phyloP scores from a whole-genome alignment of 2,888 invertebrate genomes.

The Hedychridium roseum region DNA sequence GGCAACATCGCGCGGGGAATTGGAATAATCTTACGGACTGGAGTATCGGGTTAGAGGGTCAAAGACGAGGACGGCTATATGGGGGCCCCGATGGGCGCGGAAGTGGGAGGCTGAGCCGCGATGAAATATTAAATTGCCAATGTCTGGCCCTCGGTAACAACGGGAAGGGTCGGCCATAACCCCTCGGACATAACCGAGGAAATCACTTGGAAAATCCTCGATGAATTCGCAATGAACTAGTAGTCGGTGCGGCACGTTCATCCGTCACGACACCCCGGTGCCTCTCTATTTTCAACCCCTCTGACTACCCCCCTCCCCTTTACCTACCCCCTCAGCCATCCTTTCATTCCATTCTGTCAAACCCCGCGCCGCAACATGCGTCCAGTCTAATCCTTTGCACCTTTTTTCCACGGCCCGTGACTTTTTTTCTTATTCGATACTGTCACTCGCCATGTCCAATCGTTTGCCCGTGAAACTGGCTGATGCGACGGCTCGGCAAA shows the following conservation, averaged over 20 bases:
- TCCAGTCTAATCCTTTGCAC: conserved; percentile 11
- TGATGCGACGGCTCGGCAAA: no score
- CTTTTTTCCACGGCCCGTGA: conserved; percentile 1
- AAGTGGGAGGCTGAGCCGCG: conserved; percentile 11
- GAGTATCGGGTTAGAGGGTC: conserved; percentile 14
- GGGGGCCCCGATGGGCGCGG: no score
- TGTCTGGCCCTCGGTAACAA: conserved; percentile 32
- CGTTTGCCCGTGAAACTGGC: no score
- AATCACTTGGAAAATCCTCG: conserved; percentile 55
- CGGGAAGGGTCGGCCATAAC: conserved; percentile 35
- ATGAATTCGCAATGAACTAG: conserved; percentile 51
- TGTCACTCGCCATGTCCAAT: no score
- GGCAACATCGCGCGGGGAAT: no score
- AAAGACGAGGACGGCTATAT: neutral
- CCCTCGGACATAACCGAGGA: conserved; percentile 48
- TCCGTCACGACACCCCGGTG: conserved; percentile 36
- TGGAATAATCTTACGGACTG: no score
- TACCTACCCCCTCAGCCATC: conserved; percentile 23
- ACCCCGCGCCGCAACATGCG: no score
- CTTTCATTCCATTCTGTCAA: conserved; percentile 17
- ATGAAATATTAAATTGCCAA: conserved; percentile 41
- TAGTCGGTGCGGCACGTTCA: conserved; percentile 39
- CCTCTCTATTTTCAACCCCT: conserved; percentile 7
- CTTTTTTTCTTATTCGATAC: conserved; percentile 7
- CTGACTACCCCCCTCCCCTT: conserved; percentile 17